These are phyloP conservation scores for Drosophila trapezifrons DNA, from an alignment of 1,140 invertebrate species.

Conservation along the genomic window DNA sequence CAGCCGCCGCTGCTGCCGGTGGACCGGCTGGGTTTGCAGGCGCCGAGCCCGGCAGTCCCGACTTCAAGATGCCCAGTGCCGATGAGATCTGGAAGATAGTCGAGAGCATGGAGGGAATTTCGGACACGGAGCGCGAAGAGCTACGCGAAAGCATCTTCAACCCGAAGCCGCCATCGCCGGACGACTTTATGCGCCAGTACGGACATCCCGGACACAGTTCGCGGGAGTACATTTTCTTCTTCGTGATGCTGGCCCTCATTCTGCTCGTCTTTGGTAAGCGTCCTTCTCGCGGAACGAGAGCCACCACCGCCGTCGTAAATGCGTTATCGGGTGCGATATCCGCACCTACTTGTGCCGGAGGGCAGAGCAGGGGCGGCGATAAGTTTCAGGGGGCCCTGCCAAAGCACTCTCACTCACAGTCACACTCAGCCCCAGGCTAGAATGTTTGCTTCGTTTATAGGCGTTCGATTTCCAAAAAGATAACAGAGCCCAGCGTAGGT, in stretches of 20 bases:
- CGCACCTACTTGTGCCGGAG: neutral
- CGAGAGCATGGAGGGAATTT: conserved; percentile 85
- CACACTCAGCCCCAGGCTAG: conserved; percentile 25
- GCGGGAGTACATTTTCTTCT: conserved; percentile 74
- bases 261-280: conserved; percentile 81
- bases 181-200: conserved; percentile 70
- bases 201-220: conserved; percentile 66
- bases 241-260: conserved; percentile 76
- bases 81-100: conserved; percentile 86
- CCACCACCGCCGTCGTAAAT: neutral
- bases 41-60: conserved; percentile 45
- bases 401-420: conserved; percentile 30
- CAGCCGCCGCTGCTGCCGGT: conserved; percentile 64
- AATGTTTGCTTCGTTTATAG: conserved; percentile 62
- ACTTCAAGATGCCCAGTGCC: conserved; percentile 84
- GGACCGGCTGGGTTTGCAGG: conserved; percentile 61
- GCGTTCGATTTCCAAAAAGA: conserved; percentile 77
- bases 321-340: conserved; percentile 35
- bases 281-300: conserved; percentile 21
- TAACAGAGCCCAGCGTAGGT: conserved; percentile 39
- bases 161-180: conserved; percentile 68
- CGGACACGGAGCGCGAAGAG: conserved; percentile 85
- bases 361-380: conserved; percentile 6
- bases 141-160: conserved; percentile 85
- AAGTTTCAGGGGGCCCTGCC: conserved; percentile 50